Evolutionary conservation across 2,113 vertebrate species (phyloP).

Genomic region (Corythornis cristatus): DNA sequence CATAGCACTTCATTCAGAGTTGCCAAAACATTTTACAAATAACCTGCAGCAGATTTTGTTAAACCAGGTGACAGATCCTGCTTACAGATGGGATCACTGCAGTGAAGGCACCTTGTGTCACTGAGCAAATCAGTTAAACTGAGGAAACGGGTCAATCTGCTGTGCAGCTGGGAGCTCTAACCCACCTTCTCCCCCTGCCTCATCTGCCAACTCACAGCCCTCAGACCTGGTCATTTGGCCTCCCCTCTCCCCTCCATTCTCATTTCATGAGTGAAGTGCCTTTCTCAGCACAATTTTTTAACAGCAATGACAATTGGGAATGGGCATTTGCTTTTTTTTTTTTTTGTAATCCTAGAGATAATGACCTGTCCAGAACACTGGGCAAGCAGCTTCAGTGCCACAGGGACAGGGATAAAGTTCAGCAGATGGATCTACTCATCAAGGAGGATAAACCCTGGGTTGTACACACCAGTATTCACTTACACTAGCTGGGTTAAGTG

Average conservation of each 20-base stretch:
- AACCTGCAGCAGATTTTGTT: neutral
- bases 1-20: neutral
- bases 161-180: neutral
- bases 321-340: neutral
- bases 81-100: neutral
- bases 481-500: neutral
- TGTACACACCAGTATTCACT: neutral
- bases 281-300: neutral
- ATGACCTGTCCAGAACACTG: neutral
- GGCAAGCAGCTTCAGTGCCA: neutral
- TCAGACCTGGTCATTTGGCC: neutral
- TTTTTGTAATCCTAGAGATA: neutral
- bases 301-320: neutral
- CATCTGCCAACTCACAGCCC: neutral
- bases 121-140: neutral
- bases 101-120: neutral
- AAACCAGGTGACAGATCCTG: neutral
- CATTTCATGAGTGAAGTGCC: neutral
- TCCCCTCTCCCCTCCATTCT: neutral
- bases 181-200: neutral
- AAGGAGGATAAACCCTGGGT: neutral
- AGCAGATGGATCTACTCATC: neutral
- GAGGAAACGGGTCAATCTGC: neutral
- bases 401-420: neutral
- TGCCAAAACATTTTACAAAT: neutral